Base-by-base conservation (phyloP, 2,888 invertebrate species). In the Ophioninae sp. region DNA sequence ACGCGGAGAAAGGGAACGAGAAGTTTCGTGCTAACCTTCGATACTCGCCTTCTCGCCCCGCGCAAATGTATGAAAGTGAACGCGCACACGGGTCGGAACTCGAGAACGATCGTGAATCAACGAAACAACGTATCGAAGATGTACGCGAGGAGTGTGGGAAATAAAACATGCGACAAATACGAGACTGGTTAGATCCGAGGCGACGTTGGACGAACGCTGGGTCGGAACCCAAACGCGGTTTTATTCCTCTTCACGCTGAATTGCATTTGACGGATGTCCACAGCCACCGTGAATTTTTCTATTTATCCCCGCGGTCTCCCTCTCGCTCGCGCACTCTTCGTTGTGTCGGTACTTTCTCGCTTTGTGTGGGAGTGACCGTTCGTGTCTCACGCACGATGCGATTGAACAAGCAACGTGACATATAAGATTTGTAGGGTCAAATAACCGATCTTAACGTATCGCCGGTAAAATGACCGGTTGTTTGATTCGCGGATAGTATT, bases 11-110 rank as follows among this genome's bases (percentile, higher is more conserved):
- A 57, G n/a, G 69, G 6, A 64, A 17, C 65, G 8, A 68, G 30
- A 30, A 6, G 68, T 6, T 20, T 30, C 30, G 30, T 70, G 10
- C 37, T 70, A 70, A 70, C 70, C 70, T 70, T 70, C 70, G 37
- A 57, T 37, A 57, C 37, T 70, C 56, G 23, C n/a, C 59, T 23
- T 20, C 10, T 70, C 56, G 56, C 30, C 0, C 37, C 56, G 17
- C 50, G 37, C 37, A 56, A 37, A 2, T 57, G 7, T 21, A 59
- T 21, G 2, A 20, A 59, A 21, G n/a, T 13, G n/a, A 7, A 7
- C n/a, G n/a, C n/a, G n/a, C n/a, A 59, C 20, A 20, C 59, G 5
- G 13, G 50, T 50, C 13, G 17, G 50, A 13, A 50, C 50, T 50
- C 50, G 17, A 13, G 50, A 13, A 50, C 50, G 50, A 30, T 50